Percentiles rank a stretch among this genome's conserved stretches.
These are phyloP conservation scores for Numenius arquata DNA, from an alignment of 2,113 vertebrate genomes.

Conservation along the genomic window DNA sequence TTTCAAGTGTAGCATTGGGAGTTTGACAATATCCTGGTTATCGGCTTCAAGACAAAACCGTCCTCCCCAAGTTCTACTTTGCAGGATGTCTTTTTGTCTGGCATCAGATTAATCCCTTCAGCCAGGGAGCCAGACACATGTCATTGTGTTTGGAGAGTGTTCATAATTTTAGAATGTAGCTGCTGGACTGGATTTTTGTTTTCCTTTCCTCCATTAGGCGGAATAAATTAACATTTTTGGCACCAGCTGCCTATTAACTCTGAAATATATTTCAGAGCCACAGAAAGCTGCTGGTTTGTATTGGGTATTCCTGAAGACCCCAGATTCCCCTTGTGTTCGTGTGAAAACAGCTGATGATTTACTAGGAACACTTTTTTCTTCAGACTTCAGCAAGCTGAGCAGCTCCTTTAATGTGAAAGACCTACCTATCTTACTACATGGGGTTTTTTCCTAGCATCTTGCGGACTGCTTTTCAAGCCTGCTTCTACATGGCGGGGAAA, in stretches of 20 bases:
- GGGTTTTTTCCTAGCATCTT: not conserved
- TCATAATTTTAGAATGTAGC: not conserved
- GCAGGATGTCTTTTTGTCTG: not conserved
- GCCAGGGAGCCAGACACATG: not conserved
- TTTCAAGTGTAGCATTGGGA: not conserved
- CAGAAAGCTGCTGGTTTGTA: not conserved
- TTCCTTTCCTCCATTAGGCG: not conserved
- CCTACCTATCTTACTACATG: not conserved
- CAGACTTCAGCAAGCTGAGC: not conserved
- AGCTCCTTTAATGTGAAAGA: not conserved
- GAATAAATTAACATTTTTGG: not conserved
- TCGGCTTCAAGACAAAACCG: not conserved
- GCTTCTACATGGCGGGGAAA: not conserved
- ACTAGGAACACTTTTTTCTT: not conserved
- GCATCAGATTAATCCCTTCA: not conserved
- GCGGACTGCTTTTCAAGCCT: not conserved
- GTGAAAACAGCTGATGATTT: not conserved
- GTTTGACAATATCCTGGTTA: not conserved
- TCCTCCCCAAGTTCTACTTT: not conserved
- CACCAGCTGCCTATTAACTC: not conserved
- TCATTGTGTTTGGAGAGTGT: not conserved
- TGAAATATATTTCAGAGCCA: not conserved
- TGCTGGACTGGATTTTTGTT: not conserved
- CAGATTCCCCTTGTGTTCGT: not conserved
- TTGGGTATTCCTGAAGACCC: not conserved